Conservation (phyloP, 2,113 vertebrate species). For the Malurus cyaneus region DNA sequence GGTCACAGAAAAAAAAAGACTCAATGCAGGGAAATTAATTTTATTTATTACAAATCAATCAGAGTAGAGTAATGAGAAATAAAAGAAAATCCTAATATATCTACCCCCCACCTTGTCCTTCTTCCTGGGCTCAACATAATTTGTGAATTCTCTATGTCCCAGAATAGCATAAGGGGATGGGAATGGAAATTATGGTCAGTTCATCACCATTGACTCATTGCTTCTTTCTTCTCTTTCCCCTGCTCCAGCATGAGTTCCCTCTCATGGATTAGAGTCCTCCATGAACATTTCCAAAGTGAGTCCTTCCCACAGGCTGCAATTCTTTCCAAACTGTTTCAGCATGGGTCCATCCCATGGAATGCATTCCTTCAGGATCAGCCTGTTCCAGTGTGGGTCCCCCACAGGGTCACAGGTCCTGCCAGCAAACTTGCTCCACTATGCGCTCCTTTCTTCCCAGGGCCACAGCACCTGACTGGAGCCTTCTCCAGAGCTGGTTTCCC, state of each 20-base stretch:
- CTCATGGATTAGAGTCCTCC: neutral
- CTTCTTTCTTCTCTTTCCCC: neutral
- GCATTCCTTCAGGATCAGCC: neutral
- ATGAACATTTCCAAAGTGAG: neutral
- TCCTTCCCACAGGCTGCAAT: neutral
- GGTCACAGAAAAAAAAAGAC: neutral
- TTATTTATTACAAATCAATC: neutral
- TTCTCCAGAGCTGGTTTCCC: neutral
- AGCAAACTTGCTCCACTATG: neutral
- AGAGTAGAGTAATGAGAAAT: neutral
- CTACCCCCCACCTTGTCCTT: accelerated
- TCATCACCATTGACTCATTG: neutral
- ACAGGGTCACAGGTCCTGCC: neutral
- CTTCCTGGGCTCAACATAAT: neutral
- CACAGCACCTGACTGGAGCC: neutral
- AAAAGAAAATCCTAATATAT: neutral
- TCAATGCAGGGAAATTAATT: neutral
- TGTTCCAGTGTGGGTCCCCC: neutral
- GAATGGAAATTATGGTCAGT: neutral
- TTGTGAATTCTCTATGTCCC: neutral
- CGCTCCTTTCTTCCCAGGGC: neutral
- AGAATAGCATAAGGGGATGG: accelerated
- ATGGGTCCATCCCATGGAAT: neutral
- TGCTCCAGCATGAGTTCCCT: neutral
- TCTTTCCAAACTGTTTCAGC: neutral